These are phyloP conservation scores for Lepidurus packardi DNA, from an alignment of 1,140 invertebrate species.

Conservation along the genomic window DNA sequence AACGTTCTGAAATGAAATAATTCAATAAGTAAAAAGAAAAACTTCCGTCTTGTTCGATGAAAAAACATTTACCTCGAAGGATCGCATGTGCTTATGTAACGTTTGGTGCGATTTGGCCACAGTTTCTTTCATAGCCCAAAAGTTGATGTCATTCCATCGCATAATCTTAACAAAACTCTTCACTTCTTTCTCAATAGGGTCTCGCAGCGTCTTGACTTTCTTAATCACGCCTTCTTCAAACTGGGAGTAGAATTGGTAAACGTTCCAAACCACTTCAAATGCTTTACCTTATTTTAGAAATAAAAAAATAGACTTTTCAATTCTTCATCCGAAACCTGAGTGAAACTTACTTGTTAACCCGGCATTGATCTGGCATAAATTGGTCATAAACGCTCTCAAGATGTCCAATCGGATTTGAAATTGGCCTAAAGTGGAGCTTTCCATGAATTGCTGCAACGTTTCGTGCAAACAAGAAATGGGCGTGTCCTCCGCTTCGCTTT, in stretches of 20 bases:
- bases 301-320: not conserved
- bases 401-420: conserved; percentile 73
- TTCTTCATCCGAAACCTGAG: not conserved
- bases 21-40: conserved; percentile 30
- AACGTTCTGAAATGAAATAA: conserved; percentile 45
- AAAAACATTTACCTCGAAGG: conserved; percentile 54
- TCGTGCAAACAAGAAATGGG: conserved; percentile 46
- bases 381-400: conserved; percentile 68
- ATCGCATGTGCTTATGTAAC: conserved; percentile 76
- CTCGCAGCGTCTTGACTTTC: conserved; percentile 58
- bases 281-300: not conserved
- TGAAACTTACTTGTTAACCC: not conserved
- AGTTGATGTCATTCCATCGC: conserved; percentile 92
- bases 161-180: conserved; percentile 91
- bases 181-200: conserved; percentile 83
- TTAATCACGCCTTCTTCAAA: conserved; percentile 60
- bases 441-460: conserved; percentile 72
- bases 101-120: conserved; percentile 81
- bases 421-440: conserved; percentile 74
- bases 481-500: conserved; percentile 36
- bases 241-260: conserved; percentile 77
- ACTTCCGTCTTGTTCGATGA: not conserved
- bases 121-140: conserved; percentile 84
- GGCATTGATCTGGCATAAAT: conserved; percentile 47
- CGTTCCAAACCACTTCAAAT: conserved; percentile 65